These are phyloP conservation scores for Caenorhabditis sp. DNA, from an alignment of 2,888 invertebrate genomes.

Conservation along the genomic window DNA sequence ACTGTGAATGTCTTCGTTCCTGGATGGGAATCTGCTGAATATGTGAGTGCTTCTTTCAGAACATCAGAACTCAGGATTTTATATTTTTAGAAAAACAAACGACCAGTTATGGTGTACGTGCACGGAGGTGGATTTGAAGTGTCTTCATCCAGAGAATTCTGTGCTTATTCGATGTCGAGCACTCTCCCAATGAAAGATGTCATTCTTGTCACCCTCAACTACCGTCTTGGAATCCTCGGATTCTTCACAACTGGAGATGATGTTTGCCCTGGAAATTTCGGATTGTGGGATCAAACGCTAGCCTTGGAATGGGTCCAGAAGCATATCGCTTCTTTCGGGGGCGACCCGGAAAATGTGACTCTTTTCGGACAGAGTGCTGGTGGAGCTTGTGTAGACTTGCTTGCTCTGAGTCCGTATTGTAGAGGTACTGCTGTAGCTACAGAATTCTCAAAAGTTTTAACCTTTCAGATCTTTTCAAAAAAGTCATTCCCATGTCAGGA, in stretches of 20 bases:
- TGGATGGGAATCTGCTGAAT: constrained; percentile 26
- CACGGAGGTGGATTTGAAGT: constrained; percentile 41
- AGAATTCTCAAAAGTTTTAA: no score
- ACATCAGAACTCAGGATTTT: neutral
- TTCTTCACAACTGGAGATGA: constrained; percentile 72
- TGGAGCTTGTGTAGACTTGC: constrained; percentile 72
- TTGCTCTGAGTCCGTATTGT: constrained; percentile 73
- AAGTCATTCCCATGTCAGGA: constrained; percentile 76
- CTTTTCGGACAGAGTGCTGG: constrained; percentile 82
- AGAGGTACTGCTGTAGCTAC: constrained; percentile 67
- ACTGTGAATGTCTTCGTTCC: constrained; percentile 39
- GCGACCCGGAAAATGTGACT: constrained; percentile 80
- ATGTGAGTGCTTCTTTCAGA: neutral
- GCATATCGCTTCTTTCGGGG: constrained; percentile 80
- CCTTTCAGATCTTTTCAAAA: constrained; percentile 69
- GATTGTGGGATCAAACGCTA: constrained; percentile 81
- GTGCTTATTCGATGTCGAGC: constrained; percentile 59
- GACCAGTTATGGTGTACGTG: constrained; percentile 40
- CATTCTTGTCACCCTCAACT: constrained; percentile 77
- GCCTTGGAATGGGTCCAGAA: constrained; percentile 81
- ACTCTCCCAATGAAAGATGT: constrained; percentile 78
- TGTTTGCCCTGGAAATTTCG: constrained; percentile 76
- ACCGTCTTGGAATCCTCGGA: constrained; percentile 78
- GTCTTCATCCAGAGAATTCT: constrained; percentile 33
- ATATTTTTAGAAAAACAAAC: constrained; percentile 22